These are phyloP conservation scores for Rhinella marina DNA, from an alignment of 2,797 vertebrate species.

Conservation along the genomic window DNA sequence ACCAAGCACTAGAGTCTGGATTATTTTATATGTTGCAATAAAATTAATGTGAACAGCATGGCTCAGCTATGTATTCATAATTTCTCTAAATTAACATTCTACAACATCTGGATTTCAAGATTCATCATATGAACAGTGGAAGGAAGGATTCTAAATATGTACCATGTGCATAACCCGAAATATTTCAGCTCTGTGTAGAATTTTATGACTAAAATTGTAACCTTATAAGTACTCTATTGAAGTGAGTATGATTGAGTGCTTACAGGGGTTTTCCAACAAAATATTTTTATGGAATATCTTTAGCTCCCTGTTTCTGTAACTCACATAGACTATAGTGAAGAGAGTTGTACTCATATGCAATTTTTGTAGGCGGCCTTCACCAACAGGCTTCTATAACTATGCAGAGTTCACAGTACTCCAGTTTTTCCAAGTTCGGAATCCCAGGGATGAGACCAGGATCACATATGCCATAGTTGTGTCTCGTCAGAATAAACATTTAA, in stretches of 20 bases:
- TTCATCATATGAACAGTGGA: not conserved
- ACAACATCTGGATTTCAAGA: conserved; percentile 29
- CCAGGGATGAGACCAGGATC: too few relatives aligned
- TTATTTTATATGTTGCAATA: conserved; percentile 12
- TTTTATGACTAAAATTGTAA: not conserved
- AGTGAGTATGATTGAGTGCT: not conserved
- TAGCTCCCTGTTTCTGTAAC: too few relatives aligned
- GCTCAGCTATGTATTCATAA: not conserved
- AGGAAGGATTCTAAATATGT: not conserved
- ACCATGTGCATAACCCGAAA: conserved; percentile 3
- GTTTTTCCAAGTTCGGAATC: too few relatives aligned
- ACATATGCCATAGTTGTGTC: too few relatives aligned
- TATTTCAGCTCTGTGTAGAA: not conserved
- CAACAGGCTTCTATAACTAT: too few relatives aligned
- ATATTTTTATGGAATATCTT: too few relatives aligned
- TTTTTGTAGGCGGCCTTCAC: too few relatives aligned
- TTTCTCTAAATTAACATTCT: not conserved
- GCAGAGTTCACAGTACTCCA: too few relatives aligned
- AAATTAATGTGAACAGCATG: conserved; percentile 11
- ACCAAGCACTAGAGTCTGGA: not conserved
- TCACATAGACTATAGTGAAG: too few relatives aligned
- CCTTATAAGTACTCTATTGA: not conserved
- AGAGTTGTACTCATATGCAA: too few relatives aligned
- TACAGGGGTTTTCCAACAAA: too few relatives aligned
- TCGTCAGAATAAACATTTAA: too few relatives aligned